Evolutionary conservation across 1,140 invertebrate species (phyloP), one percentile per base, ranked within the genome.

Genomic region (Magallana gigas): DNA sequence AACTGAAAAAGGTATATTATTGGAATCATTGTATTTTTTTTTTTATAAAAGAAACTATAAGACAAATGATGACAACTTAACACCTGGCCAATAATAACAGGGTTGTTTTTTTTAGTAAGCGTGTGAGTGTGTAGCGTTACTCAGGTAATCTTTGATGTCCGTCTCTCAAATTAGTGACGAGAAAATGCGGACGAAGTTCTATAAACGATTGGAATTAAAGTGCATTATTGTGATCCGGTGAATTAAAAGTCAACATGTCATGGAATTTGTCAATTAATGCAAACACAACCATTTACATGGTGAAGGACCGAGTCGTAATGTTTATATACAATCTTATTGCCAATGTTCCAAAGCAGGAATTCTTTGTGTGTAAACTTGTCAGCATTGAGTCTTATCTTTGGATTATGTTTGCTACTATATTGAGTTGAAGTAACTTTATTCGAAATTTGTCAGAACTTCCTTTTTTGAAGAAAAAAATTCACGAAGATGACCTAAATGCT

Each of bases 181-280:
- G 68, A 76, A 36, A 36, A 76, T 76, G 68, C 29, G 68, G 68
- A 76, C 68, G 23, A 76, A 76, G 68, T 76, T 76, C 36, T 76
- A 76, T 76, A 12, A 36, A 76, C 29, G 23, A 11, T 29, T 76
- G 36, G 68, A 76, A 76, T 76, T 76, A 76, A 12, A 29, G 23
- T 76, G 7, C 68, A 29, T 76, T 76, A 76, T 76, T 76, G 23
- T 76, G 9, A 76, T 23, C 68, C 14, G 68, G 23, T 29, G 68
- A 76, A 76, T 76, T 76, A 23, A 76, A 76, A 76, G 68, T 76
- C 68, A 76, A 76, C 68, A 76, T 12, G 68, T 76, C 68, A 12
- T 76, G 68, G 68, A 76, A 76, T 76, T 76, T 76, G 68, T 76
- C 68, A 76, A 76, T 76, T 76, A 76, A 76, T 76, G 68, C 23